phyloP scores from a whole-genome alignment of 2,113 vertebrate genomes.

The Fukomys damarensis region DNA sequence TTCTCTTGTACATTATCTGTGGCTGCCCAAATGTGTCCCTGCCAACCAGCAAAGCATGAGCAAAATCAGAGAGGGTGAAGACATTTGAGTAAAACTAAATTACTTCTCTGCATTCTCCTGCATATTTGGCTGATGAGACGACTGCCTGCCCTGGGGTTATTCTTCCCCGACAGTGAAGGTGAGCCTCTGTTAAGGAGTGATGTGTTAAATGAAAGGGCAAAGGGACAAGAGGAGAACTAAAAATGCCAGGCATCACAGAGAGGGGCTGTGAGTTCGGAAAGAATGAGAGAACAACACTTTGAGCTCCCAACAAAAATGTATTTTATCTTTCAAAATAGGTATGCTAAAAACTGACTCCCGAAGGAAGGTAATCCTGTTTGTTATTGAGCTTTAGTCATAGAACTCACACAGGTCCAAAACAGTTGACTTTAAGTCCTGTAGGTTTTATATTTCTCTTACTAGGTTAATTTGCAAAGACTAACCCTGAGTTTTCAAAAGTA shows the following conservation, averaged over 20 bases:
- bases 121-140: conserved; percentile 19
- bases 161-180: conserved; percentile 57
- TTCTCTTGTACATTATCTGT: background rate
- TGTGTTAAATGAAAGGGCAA: conserved; percentile 69
- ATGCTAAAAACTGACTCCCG: conserved; percentile 21
- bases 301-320: background rate
- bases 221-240: conserved; percentile 60
- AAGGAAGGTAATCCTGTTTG: background rate
- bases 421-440: background rate
- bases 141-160: conserved; percentile 58
- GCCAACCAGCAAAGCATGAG: conserved; percentile 20
- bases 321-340: conserved; percentile 71
- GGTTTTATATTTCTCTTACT: background rate
- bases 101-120: conserved; percentile 53
- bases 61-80: conserved; percentile 68
- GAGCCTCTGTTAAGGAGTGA: conserved; percentile 70
- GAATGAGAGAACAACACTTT: conserved; percentile 4
- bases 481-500: background rate
- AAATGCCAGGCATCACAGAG: conserved; percentile 69
- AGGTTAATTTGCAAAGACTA: background rate
- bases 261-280: background rate
- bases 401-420: background rate
- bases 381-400: background rate
- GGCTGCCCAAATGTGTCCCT: background rate
- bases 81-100: conserved; percentile 51